Base-by-base conservation (phyloP, 2,888 invertebrate species). In the Cistogaster globosa region DNA sequence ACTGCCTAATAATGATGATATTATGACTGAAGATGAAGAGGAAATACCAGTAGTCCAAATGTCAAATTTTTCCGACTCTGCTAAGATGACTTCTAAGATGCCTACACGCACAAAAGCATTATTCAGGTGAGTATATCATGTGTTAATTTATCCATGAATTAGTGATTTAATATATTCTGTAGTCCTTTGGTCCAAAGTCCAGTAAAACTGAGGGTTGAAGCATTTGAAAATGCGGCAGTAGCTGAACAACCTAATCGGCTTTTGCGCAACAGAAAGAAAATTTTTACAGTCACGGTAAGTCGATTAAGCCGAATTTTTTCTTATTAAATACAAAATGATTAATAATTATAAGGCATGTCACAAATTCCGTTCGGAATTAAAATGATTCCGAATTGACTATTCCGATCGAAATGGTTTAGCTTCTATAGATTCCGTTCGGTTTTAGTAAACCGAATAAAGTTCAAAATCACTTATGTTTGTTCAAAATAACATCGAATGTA, bases 151-250 rank as follows among this genome's bases (percentile, higher is more conserved):
- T 2, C 26, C 26, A 26, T 26, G 55, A 45, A 55, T 22, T n/a
- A 38, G 18, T 55, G 53, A 18, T 45, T 14, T 55, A 22, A 63
- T 14, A 63, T 36, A 26, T 1, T 18, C 36, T 94, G 93, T 86
- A 95, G 94, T 91, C 94, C 95, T 2, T 94, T 93, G 82, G 92
- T 93, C 7, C 94, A 94, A 83, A 94, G 94, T 86, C 93, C 95
- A 0, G 94, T 95, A 6, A 94, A 94, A 88, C 94, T 94, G 88
- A 93, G 94, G 53, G 94, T 95, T 0, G 94, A 94, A 87, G 95
- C 95, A 0, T 95, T 94, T 86, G 95, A 95, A 87, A 93, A 93
- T 86, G 91, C 86, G 26, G 88, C 89, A 1, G 88, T 88, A 22
- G 86, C 83, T 4, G 88, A 89, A 9, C 80, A 85, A 12, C 86